Evolutionary conservation across 2,888 invertebrate genomes (phyloP).

Genomic region (Catocala fraxini): DNA sequence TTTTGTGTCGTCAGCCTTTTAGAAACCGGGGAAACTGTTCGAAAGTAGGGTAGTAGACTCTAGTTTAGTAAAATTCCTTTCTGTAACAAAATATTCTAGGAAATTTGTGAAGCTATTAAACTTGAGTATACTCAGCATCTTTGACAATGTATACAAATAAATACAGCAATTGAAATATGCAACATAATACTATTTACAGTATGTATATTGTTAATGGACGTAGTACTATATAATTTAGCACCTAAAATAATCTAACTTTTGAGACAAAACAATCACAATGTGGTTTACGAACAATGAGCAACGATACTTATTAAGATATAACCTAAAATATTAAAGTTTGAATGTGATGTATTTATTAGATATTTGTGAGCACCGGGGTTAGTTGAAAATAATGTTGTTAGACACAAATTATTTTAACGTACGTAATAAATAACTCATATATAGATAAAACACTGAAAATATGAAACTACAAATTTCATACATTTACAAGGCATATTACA

Average conservation of each 20-base stretch:
- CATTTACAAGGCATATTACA: too few species aligned
- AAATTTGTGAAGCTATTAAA: too few species aligned
- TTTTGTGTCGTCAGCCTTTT: too few species aligned
- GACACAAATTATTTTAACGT: conserved; percentile 10
- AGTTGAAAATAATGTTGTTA: conserved; percentile 6
- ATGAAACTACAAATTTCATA: too few species aligned
- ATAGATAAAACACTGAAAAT: too few species aligned
- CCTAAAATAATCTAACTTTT: conserved; percentile 39
- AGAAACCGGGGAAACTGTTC: too few species aligned
- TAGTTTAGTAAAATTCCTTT: too few species aligned
- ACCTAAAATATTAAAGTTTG: conserved; percentile 9
- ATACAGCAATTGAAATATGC: conserved; percentile 1
- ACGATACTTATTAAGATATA: conserved; percentile 9
- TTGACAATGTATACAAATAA: conserved; percentile 17
- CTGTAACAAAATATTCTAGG: too few species aligned
- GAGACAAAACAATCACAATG: conserved; percentile 45
- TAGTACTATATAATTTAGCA: conserved; percentile 27
- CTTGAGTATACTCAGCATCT: conserved; percentile 15
- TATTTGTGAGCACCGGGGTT: conserved; percentile 19
- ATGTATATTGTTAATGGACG: background rate
- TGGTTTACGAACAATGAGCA: conserved; percentile 33
- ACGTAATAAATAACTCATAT: background rate
- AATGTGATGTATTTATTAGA: conserved; percentile 25
- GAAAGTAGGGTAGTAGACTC: too few species aligned
- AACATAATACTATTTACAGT: conserved; percentile 3